phyloP scores from a whole-genome alignment of 2,113 vertebrate genomes.

The Melospiza melodia region DNA sequence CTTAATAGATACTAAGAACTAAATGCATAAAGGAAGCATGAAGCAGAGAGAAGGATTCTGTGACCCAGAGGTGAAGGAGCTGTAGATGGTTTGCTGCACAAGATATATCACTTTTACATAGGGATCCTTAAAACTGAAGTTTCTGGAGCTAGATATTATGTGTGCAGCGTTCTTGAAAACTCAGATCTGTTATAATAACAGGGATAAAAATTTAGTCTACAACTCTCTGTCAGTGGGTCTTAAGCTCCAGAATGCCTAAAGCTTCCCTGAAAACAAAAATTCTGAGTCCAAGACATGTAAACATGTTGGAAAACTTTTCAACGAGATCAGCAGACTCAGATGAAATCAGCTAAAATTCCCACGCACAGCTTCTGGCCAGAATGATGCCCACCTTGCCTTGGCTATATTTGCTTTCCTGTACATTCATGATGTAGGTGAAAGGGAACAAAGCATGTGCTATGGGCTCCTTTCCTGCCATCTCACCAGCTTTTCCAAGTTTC shows the following conservation, averaged over 20 bases:
- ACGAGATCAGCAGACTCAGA: background rate
- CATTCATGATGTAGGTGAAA: background rate
- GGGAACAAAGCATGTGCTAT: background rate
- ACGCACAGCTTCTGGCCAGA: background rate
- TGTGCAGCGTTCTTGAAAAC: background rate
- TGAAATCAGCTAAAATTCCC: background rate
- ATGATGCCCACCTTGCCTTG: background rate
- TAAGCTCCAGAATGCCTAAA: background rate
- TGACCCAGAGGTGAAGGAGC: background rate
- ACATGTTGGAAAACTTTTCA: background rate
- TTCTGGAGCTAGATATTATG: background rate
- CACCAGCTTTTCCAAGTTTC: background rate
- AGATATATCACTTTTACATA: background rate
- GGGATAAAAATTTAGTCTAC: background rate
- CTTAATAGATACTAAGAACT: slow-evolving; percentile 43
- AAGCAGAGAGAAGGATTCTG: slow-evolving; percentile 6
- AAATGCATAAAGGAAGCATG: slow-evolving; percentile 17
- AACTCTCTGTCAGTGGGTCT: background rate
- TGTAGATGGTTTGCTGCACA: background rate
- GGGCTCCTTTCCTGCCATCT: background rate
- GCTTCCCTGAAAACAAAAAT: background rate
- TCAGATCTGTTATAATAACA: background rate
- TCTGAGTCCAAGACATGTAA: background rate
- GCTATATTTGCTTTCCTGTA: background rate
- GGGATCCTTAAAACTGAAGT: background rate